phyloP scores from a whole-genome alignment of 2,797 vertebrate species.

The Psittacula echo region DNA sequence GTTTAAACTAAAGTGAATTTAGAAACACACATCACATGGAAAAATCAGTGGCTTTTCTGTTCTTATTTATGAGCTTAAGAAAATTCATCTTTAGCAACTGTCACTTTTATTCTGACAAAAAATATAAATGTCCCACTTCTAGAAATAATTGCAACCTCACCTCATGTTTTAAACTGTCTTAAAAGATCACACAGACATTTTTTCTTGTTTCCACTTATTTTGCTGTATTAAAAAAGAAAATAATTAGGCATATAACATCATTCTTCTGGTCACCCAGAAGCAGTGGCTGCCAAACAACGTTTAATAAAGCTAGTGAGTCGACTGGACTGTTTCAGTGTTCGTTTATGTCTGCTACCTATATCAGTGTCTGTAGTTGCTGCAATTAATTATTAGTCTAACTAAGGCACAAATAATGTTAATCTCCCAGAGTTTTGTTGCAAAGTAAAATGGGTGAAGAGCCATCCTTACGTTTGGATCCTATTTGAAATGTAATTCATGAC shows the following conservation, averaged over 20 bases:
- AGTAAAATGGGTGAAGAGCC: constrained; percentile 64
- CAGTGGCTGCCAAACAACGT: not conserved
- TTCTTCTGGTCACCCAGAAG: not conserved
- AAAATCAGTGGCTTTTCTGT: not conserved
- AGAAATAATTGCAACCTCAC: not conserved
- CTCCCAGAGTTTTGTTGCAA: constrained; percentile 55
- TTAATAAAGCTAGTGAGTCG: constrained; percentile 9
- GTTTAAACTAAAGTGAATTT: not conserved
- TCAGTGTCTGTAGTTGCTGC: not conserved
- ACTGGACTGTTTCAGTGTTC: constrained; percentile 29
- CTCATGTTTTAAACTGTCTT: not conserved
- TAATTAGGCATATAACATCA: not conserved
- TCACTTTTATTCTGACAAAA: not conserved
- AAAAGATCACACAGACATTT: not conserved
- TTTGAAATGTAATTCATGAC: constrained; percentile 68
- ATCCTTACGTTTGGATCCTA: constrained; percentile 28
- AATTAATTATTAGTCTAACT: constrained; percentile 51
- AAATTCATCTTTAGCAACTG: not conserved
- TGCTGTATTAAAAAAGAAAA: not conserved
- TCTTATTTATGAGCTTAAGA: not conserved
- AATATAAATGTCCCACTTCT: not conserved
- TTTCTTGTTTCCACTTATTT: not conserved
- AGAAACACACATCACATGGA: not conserved
- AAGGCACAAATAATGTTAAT: constrained; percentile 62
- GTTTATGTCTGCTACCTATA: not conserved